A percentile compares a stretch with the other conserved stretches of the same genome.
These are phyloP conservation scores for Tenodera sinensis DNA, from an alignment of 2,888 invertebrate genomes.

Conservation along the genomic window DNA sequence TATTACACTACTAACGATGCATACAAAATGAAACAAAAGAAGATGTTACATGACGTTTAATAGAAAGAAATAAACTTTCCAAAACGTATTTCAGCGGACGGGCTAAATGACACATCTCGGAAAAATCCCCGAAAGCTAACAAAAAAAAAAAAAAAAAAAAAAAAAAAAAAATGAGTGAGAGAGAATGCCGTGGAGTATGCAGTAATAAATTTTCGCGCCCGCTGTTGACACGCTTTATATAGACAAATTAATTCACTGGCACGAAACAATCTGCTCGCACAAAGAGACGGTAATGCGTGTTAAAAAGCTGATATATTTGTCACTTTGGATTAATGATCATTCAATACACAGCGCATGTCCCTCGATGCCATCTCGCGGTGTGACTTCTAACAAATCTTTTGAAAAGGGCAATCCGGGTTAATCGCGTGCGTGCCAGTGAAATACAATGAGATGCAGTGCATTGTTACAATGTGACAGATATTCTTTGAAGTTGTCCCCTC, in stretches of 20 bases:
- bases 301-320: not conserved
- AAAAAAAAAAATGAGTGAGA: not conserved
- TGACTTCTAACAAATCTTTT: not conserved
- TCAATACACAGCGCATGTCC: not conserved
- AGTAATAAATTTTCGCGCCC: not conserved
- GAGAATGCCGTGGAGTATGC: not conserved
- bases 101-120: not conserved
- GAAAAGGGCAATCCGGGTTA: not conserved
- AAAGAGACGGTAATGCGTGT: not conserved
- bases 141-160: not conserved
- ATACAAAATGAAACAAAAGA: not conserved
- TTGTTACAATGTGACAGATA: not conserved
- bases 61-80: not conserved
- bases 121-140: not conserved
- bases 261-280: not conserved
- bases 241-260: not conserved
- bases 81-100: not conserved
- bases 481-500: not conserved
- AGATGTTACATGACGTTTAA: not conserved
- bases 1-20: not conserved
- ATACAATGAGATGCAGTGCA: not conserved
- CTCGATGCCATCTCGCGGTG: not conserved
- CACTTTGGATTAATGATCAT: not conserved
- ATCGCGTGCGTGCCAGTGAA: not conserved
- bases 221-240: not conserved